Percentiles rank a stretch among this genome's conserved stretches.
Conservation (phyloP, 2,888 invertebrate genomes). For the Neelides folsomi region DNA sequence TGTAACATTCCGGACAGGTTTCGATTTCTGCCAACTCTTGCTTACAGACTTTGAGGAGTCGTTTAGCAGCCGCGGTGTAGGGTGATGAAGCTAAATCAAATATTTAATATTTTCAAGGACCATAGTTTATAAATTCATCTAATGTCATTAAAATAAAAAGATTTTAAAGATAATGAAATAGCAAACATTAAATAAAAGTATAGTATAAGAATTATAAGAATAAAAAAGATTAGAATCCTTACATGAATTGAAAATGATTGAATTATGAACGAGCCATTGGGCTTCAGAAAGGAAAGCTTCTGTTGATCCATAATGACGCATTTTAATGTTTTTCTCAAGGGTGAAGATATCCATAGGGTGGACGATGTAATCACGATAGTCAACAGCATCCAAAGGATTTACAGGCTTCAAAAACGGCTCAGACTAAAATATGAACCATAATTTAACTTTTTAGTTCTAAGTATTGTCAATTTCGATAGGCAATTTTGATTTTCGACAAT, state of each 20-base stretch:
- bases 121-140: neutral
- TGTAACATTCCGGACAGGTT: slow-evolving; percentile 83
- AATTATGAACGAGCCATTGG: slow-evolving; percentile 89
- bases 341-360: slow-evolving; percentile 72
- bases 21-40: slow-evolving; percentile 86
- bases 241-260: slow-evolving; percentile 79
- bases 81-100: slow-evolving; percentile 21
- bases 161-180: neutral
- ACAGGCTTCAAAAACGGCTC: slow-evolving; percentile 68
- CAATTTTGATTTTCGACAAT: too few relatives aligned
- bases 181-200: neutral
- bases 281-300: slow-evolving; percentile 79
- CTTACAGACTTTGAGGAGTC: slow-evolving; percentile 67
- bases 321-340: slow-evolving; percentile 61
- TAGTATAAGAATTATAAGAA: neutral
- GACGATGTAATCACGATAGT: slow-evolving; percentile 67
- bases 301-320: slow-evolving; percentile 66
- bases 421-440: slow-evolving; percentile 44
- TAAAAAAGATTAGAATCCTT: slow-evolving; percentile 38
- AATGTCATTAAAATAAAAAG: neutral
- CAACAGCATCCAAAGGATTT: slow-evolving; percentile 53
- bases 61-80: slow-evolving; percentile 55
- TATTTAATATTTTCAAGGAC: neutral
- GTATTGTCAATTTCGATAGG: too few relatives aligned
- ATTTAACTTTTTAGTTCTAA: too few relatives aligned